These are phyloP conservation scores for Papilio helenus DNA, from an alignment of 1,140 invertebrate species.

Conservation along the genomic window DNA sequence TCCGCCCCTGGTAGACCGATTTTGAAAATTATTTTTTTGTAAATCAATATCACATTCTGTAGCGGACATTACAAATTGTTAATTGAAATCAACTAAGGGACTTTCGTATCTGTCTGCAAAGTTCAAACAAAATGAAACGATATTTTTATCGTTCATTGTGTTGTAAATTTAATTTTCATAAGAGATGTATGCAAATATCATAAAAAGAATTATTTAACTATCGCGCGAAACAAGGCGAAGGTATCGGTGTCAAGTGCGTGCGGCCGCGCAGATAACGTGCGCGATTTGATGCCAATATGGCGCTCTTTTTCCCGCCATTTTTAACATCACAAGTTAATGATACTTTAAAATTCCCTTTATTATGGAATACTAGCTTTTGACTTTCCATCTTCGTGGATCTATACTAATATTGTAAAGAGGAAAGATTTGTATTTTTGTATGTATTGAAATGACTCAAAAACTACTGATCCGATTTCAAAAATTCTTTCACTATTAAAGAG, in stretches of 20 bases:
- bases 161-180: conserved; percentile 12
- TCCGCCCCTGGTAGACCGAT: too few species aligned
- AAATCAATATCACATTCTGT: too few species aligned
- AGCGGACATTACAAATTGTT: too few species aligned
- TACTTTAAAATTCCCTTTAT: not conserved
- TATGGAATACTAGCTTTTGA: too few species aligned
- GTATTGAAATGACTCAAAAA: too few species aligned
- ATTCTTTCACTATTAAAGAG: too few species aligned
- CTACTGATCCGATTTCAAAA: too few species aligned
- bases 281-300: not conserved
- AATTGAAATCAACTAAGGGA: too few species aligned
- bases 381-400: too few species aligned
- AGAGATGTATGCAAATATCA: conserved; percentile 13
- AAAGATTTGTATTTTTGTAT: too few species aligned
- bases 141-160: not conserved
- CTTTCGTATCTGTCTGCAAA: not conserved
- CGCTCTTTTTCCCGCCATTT: not conserved
- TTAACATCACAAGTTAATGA: not conserved
- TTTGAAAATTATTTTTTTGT: too few species aligned
- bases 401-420: too few species aligned
- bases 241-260: conserved; percentile 24
- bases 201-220: conserved; percentile 13
- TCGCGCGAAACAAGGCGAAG: conserved; percentile 23
- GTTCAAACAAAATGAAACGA: not conserved
- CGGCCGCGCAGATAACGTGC: conserved; percentile 13